Evolutionary conservation across 2,888 invertebrate species (phyloP).

Genomic region (Drosophila peninsularis): DNA sequence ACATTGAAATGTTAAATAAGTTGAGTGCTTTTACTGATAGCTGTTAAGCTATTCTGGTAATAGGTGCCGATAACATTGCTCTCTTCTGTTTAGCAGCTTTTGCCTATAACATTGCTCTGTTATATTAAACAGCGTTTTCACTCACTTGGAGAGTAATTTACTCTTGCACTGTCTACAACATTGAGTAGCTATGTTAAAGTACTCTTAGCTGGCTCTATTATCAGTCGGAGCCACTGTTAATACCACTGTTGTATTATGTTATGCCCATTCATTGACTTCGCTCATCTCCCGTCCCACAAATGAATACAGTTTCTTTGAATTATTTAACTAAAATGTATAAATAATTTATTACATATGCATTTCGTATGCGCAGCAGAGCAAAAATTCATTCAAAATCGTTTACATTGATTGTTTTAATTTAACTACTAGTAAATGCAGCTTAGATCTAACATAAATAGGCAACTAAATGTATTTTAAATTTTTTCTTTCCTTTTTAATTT

Average conservation of each 20-base stretch:
- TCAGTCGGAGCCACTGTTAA: too few species aligned
- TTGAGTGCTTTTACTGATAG: neutral
- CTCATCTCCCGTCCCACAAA: neutral
- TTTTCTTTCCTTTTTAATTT: slow-evolving; percentile 35
- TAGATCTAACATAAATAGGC: slow-evolving; percentile 82
- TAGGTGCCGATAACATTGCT: neutral
- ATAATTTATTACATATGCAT: slow-evolving; percentile 65
- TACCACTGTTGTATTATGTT: neutral
- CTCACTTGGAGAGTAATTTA: too few species aligned
- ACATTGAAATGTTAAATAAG: neutral
- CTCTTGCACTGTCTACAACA: neutral
- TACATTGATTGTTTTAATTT: slow-evolving; percentile 53
- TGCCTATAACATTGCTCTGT: neutral
- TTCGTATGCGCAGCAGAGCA: too few species aligned
- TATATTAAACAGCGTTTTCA: neutral
- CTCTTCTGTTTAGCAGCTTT: neutral
- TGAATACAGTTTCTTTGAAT: slow-evolving; percentile 46
- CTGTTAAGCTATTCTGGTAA: neutral
- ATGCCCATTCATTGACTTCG: neutral
- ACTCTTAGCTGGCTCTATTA: neutral
- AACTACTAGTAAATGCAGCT: slow-evolving; percentile 84
- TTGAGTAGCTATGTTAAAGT: neutral
- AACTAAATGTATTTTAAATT: slow-evolving; percentile 63
- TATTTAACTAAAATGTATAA: slow-evolving; percentile 63
- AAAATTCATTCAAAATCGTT: slow-evolving; percentile 23